Base-by-base conservation (phyloP, 2,797 vertebrate genomes). In the Myotis myotis region DNA sequence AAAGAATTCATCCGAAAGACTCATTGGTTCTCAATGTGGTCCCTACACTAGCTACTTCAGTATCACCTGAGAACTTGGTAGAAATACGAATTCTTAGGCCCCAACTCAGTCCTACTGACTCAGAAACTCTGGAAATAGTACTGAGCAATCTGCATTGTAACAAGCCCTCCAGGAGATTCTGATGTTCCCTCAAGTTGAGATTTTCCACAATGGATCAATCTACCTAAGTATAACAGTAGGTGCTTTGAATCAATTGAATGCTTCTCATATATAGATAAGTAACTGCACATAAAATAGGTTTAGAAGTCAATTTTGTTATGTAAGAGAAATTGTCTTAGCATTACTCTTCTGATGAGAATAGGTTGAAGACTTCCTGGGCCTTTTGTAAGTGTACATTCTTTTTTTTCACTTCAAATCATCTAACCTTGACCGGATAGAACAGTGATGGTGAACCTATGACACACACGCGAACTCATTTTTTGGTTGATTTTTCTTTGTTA, bases 351-450 rank as follows among this genome's bases (percentile, higher is more conserved):
- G 44, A 79, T 82, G 68, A 86, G 8, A 88, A 89, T 70, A 66
- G 22, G 8, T 15, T 75, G 15, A n/a, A 47, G 5, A n/a, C 64
- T 95, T 89, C 28, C 33, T 94, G 53, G 38, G n/a, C 2, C 38
- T 91, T 93, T 74, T 68, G 6, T 80, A 68, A 72, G 17, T 44
- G 4, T 68, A 23, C 16, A 44, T 87, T 51, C 1, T 30, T 28
- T 28, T 87, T 87, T 89, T 84, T 36, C 20, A 57, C n/a, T 86
- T 97, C 30, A 60, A 22, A 82, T 95, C 51, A 66, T 91, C 75
- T 93, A 62, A 55, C 12, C 12, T 80, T 94, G 53, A 55, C 17
- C 23, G 74, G 15, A 66, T n/a, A 76, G 57, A 36, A 51, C 15
- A 81, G 41, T 41, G 41, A 41, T 41, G 38, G 38, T 38, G 38